phyloP scores from a whole-genome alignment of 2,888 invertebrate genomes.

The Diachrysia chrysitis region DNA sequence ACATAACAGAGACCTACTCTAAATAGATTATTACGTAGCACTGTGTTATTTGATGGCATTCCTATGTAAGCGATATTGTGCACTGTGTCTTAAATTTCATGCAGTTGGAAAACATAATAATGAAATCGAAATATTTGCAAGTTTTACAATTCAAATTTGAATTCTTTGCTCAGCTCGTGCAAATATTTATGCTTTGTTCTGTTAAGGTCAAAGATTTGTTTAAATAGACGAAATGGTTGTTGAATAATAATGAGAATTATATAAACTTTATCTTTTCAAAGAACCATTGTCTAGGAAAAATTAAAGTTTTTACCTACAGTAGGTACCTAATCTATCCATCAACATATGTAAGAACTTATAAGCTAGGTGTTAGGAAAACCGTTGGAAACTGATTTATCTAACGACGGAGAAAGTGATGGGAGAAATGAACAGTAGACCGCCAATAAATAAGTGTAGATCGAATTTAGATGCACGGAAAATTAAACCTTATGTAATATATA shows the following conservation, averaged over 20 bases:
- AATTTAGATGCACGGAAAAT: background rate
- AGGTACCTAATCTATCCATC: background rate
- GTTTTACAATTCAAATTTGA: constrained; percentile 63
- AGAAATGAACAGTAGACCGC: constrained; percentile 5
- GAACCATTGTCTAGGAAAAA: no score
- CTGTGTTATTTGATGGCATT: constrained; percentile 27
- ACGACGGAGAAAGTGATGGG: constrained; percentile 5
- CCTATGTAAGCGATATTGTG: constrained; percentile 37
- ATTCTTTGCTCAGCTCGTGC: constrained; percentile 49
- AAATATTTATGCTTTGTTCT: constrained; percentile 37
- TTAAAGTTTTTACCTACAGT: no score
- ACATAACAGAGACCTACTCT: constrained; percentile 31
- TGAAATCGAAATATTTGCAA: constrained; percentile 55
- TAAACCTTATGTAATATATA: background rate
- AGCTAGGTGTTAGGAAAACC: background rate
- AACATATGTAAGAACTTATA: background rate
- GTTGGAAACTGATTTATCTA: constrained; percentile 1
- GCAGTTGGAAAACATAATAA: constrained; percentile 47
- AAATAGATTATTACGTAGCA: constrained; percentile 34
- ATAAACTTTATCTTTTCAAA: no score
- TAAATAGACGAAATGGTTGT: background rate
- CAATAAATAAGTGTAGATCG: background rate
- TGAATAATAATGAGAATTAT: background rate
- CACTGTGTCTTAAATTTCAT: constrained; percentile 47
- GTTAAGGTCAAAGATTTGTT: constrained; percentile 18